Percentiles rank a stretch among this genome's conserved stretches.
Evolutionary conservation across 2,888 invertebrate species (phyloP).

Genomic region (Eupeodes luniger): DNA sequence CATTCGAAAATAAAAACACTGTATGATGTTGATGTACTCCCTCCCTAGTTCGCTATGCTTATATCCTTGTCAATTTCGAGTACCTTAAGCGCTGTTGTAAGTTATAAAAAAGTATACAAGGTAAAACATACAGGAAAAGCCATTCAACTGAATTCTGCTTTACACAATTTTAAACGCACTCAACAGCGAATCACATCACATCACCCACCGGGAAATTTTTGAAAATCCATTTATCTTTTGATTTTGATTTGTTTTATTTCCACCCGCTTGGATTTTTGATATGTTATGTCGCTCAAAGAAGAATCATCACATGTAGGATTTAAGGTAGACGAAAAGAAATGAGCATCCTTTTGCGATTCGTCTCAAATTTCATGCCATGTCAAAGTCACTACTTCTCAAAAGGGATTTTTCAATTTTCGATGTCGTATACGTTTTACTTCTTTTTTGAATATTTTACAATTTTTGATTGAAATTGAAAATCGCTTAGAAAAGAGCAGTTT

Average conservation of each 20-base stretch:
- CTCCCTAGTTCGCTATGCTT: neutral
- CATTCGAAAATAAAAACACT: slow-evolving; percentile 42
- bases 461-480: slow-evolving; percentile 72
- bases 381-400: slow-evolving; percentile 71
- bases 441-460: slow-evolving; percentile 27
- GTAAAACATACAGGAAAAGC: slow-evolving; percentile 23
- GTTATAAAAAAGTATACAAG: neutral
- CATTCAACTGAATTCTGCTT: slow-evolving; percentile 27
- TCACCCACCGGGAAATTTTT: slow-evolving; percentile 56
- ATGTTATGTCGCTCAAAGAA: slow-evolving; percentile 41
- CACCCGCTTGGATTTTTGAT: slow-evolving; percentile 47
- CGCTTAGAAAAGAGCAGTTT: slow-evolving; percentile 58
- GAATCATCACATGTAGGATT: neutral
- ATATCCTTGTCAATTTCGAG: slow-evolving; percentile 43
- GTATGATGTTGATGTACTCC: neutral
- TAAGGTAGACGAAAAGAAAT: neutral
- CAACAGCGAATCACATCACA: slow-evolving; percentile 24
- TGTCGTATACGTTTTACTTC: neutral
- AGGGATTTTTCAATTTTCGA: slow-evolving; percentile 75
- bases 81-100: slow-evolving; percentile 3
- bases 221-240: slow-evolving; percentile 48
- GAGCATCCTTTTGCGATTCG: slow-evolving; percentile 72
- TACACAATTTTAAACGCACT: slow-evolving; percentile 54
- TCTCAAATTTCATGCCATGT: slow-evolving; percentile 74
- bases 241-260: slow-evolving; percentile 17